Evolutionary conservation across 2,113 vertebrate genomes (phyloP).

Genomic region (Suricata suricatta): DNA sequence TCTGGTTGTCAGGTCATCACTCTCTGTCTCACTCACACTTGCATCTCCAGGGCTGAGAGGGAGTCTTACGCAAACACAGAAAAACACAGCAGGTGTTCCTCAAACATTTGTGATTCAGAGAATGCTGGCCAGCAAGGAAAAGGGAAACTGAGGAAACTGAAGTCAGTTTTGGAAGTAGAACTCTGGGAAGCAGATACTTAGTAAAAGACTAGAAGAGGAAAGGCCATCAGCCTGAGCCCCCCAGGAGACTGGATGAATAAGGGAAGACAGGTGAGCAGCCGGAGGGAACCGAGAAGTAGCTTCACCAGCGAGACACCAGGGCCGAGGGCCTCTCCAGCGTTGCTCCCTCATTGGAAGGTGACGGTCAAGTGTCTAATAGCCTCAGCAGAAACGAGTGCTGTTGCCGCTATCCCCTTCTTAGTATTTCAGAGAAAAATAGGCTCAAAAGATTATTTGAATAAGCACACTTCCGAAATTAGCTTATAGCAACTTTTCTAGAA

Average conservation of each 20-base stretch:
- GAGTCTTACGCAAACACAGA: not conserved
- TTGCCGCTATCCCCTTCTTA: not conserved
- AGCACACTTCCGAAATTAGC: not conserved
- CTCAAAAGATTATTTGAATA: conserved; percentile 5
- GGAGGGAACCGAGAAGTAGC: not conserved
- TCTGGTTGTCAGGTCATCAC: not conserved
- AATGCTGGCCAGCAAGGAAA: not conserved
- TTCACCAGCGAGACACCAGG: not conserved
- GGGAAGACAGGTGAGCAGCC: not conserved
- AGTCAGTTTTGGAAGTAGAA: not conserved
- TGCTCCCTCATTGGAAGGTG: not conserved
- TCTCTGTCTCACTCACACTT: not conserved
- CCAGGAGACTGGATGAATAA: not conserved
- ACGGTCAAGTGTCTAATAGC: not conserved
- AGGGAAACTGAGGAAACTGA: not conserved
- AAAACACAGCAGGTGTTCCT: not conserved
- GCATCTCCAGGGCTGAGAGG: not conserved
- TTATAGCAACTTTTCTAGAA: not conserved
- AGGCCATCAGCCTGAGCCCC: not conserved
- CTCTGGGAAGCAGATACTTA: not conserved
- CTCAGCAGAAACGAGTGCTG: not conserved
- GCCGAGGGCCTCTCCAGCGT: not conserved
- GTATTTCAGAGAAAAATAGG: not conserved
- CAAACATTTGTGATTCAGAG: not conserved
- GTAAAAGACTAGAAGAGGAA: not conserved